phyloP scores from a whole-genome alignment of 2,113 vertebrate species.

The Indicator indicator region DNA sequence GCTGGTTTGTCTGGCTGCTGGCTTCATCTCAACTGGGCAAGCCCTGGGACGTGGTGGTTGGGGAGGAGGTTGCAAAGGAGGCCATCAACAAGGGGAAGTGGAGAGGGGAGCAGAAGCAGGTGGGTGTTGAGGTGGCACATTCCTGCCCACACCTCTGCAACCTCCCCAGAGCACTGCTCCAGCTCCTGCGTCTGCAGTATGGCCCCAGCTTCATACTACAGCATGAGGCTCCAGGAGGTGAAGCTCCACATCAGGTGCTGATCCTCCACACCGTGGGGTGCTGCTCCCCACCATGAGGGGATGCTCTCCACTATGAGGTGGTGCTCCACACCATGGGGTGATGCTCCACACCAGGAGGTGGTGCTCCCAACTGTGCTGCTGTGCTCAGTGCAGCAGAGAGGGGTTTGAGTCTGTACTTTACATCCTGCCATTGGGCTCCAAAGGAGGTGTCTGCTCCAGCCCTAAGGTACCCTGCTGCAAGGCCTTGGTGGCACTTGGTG shows the following conservation, averaged over 20 bases:
- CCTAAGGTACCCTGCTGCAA: neutral
- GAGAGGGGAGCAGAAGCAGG: neutral
- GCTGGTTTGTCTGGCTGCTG: neutral
- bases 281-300: neutral
- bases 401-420: neutral
- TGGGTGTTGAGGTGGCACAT: neutral
- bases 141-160: neutral
- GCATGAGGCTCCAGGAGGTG: neutral
- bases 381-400: neutral
- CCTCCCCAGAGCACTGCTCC: neutral
- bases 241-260: neutral
- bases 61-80: neutral
- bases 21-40: neutral
- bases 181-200: neutral
- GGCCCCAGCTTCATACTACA: neutral
- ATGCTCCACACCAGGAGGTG: neutral
- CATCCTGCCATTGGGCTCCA: rapidly evolving
- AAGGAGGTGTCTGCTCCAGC: neutral
- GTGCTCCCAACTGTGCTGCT: neutral
- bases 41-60: neutral
- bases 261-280: neutral
- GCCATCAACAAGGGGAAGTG: neutral
- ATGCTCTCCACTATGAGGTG: neutral
- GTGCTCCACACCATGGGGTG: neutral
- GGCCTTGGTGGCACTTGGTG: neutral